phyloP scores from a whole-genome alignment of 2,888 invertebrate genomes.

The Heliconius hortense region DNA sequence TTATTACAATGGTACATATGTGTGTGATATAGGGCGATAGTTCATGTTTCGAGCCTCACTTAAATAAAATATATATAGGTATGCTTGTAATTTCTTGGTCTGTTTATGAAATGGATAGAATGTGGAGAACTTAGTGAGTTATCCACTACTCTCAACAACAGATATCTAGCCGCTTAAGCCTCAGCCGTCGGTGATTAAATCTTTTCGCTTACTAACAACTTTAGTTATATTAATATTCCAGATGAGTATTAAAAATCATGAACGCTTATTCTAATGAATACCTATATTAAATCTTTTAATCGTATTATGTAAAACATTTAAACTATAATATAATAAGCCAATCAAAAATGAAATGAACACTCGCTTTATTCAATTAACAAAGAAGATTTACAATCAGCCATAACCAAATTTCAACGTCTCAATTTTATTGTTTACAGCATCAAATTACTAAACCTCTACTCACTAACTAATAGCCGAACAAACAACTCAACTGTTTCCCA shows the following conservation, averaged over 20 bases:
- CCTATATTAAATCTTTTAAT: neutral
- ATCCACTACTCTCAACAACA: too few species aligned
- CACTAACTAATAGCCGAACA: constrained; percentile 23
- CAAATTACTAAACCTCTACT: constrained; percentile 13
- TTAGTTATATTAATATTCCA: neutral
- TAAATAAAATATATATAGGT: too few species aligned
- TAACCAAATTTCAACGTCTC: constrained; percentile 15
- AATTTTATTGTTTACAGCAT: constrained; percentile 23
- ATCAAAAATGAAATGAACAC: neutral
- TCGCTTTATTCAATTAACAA: neutral
- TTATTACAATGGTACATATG: too few species aligned
- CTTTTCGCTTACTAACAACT: neutral
- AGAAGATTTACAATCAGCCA: constrained; percentile 7
- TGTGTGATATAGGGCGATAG: too few species aligned
- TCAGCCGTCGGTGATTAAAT: neutral
- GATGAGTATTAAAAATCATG: neutral
- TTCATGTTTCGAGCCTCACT: too few species aligned
- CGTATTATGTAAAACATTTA: neutral
- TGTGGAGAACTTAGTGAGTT: too few species aligned
- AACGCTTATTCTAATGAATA: neutral
- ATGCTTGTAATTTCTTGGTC: too few species aligned
- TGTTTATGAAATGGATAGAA: too few species aligned
- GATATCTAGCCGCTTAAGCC: too few species aligned
- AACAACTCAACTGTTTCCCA: constrained; percentile 23
- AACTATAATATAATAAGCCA: neutral